A percentile compares a stretch with the other conserved stretches of the same genome.
phyloP scores from a whole-genome alignment of 2,888 invertebrate genomes.

The Hydropsyche betteni region DNA sequence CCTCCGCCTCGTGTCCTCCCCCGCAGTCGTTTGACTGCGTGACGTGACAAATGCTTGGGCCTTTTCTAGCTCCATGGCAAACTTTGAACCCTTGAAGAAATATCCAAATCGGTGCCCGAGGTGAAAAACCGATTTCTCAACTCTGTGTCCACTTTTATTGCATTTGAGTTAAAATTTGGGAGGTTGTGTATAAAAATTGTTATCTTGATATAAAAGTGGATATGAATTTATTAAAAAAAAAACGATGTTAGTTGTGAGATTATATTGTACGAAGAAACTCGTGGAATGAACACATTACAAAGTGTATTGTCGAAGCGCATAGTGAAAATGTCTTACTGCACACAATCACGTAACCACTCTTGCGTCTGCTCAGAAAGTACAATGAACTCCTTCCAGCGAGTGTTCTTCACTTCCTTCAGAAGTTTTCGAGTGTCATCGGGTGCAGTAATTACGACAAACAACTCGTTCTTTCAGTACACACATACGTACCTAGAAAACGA shows the following conservation, averaged over 20 bases:
- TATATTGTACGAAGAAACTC: no score
- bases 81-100: constrained; percentile 18
- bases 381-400: constrained; percentile 23
- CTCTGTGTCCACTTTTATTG: background rate
- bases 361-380: constrained; percentile 8
- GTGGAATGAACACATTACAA: no score
- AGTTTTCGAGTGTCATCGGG: constrained; percentile 31
- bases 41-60: constrained; percentile 46
- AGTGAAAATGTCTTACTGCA: constrained; percentile 10
- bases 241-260: no score
- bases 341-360: background rate
- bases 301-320: background rate
- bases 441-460: constrained; percentile 33
- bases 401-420: constrained; percentile 31
- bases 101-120: constrained; percentile 16
- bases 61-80: constrained; percentile 27
- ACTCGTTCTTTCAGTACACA: background rate
- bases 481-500: background rate
- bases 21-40: constrained; percentile 25
- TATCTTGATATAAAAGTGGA: no score
- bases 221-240: no score
- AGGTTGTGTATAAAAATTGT: no score
- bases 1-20: constrained; percentile 25
- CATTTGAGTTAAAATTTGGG: background rate
- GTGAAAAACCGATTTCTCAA: constrained; percentile 1